A percentile compares a stretch with the other conserved stretches of the same genome.
These are phyloP conservation scores for Strigamia crassipes DNA, from an alignment of 2,888 invertebrate species.

Conservation along the genomic window DNA sequence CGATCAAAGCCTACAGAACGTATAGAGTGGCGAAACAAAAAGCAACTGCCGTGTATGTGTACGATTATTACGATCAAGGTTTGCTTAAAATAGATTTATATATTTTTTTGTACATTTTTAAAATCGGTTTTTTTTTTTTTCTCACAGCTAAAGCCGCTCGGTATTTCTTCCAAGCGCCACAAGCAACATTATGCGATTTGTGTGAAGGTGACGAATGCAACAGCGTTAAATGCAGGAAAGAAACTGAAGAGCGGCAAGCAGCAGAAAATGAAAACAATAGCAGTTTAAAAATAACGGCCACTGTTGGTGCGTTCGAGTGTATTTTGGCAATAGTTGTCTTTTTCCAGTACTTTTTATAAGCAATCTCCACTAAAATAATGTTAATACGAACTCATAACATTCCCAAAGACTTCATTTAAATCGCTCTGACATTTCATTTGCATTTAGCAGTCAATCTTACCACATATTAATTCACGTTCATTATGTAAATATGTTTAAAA, in stretches of 20 bases:
- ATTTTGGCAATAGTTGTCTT: not conserved
- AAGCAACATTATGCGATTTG: conserved; percentile 77
- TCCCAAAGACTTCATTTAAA: conserved; percentile 6
- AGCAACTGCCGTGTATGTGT: conserved; percentile 80
- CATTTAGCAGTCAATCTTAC: not conserved
- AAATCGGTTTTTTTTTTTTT: not conserved
- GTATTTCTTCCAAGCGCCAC: conserved; percentile 72
- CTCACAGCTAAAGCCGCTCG: conserved; percentile 49
- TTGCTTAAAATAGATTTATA: no score
- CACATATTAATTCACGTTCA: not conserved
- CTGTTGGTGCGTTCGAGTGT: not conserved
- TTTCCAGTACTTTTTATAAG: not conserved
- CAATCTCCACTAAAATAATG: not conserved
- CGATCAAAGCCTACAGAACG: conserved; percentile 79
- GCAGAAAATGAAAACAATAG: not conserved
- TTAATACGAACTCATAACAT: not conserved
- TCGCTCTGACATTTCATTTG: not conserved
- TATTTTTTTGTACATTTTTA: not conserved
- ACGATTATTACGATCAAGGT: conserved; percentile 92
- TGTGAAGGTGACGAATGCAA: conserved; percentile 61
- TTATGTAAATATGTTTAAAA: not conserved
- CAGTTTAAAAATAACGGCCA: not conserved
- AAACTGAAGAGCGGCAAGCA: conserved; percentile 25
- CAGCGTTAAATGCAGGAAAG: conserved; percentile 31
- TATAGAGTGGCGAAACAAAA: conserved; percentile 84